Conservation (phyloP, 1,140 invertebrate species). For the Micrasema longulum region DNA sequence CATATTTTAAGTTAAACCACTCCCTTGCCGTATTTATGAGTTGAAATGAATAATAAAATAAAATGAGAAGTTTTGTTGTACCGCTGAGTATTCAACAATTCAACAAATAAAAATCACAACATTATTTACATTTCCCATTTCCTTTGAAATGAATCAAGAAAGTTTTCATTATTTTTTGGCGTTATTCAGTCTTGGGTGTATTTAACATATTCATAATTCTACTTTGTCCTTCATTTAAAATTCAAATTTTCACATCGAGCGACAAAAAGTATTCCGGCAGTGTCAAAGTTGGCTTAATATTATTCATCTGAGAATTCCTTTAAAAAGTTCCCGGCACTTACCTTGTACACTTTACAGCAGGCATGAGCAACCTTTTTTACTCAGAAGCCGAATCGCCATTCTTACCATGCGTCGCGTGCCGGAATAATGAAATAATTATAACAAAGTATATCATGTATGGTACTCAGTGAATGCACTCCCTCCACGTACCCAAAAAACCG, state of each 20-base stretch:
- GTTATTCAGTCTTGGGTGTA: slow-evolving; percentile 22
- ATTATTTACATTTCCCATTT: slow-evolving; percentile 11
- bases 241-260: slow-evolving; percentile 52
- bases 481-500: too few relatives aligned
- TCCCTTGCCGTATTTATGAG: too few relatives aligned
- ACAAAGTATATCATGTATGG: too few relatives aligned
- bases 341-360: too few relatives aligned
- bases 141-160: slow-evolving; percentile 35
- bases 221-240: slow-evolving; percentile 50
- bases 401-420: too few relatives aligned
- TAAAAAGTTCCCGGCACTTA: slow-evolving; percentile 39
- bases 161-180: slow-evolving; percentile 32
- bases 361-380: too few relatives aligned
- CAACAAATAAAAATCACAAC: slow-evolving; percentile 23
- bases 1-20: too few relatives aligned
- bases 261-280: slow-evolving; percentile 51
- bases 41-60: too few relatives aligned
- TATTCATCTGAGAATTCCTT: slow-evolving; percentile 54
- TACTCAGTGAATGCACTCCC: too few relatives aligned
- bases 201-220: slow-evolving; percentile 45
- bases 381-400: too few relatives aligned
- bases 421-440: too few relatives aligned
- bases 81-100: neutral
- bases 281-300: slow-evolving; percentile 54
- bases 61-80: too few relatives aligned